Conservation (phyloP, 37 sponge, comb jelly and placozoan genomes). For the Halichondria panicea region DNA sequence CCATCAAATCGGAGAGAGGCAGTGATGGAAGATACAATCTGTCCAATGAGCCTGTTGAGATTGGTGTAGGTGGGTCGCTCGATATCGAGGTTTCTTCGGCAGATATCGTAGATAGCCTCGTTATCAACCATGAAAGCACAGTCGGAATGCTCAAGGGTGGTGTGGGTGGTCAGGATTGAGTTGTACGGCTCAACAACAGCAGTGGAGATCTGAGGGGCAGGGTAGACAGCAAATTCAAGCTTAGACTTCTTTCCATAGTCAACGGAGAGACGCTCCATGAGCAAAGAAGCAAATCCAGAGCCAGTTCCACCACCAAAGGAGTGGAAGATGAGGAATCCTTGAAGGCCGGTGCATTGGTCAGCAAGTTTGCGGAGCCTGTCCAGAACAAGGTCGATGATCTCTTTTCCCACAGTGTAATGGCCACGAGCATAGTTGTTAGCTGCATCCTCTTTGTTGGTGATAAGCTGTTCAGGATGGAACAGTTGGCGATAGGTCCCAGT, state of each 20-base stretch:
- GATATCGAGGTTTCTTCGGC: constrained; percentile 89
- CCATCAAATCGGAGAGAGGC: constrained; percentile 95
- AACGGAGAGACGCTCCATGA: constrained; percentile 89
- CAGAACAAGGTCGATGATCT: constrained; percentile 71
- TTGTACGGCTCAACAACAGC: constrained; percentile 96
- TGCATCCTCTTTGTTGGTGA: constrained; percentile 92
- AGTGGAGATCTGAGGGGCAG: constrained; percentile 88
- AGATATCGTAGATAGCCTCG: constrained; percentile 94
- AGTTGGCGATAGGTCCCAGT: constrained; percentile 89
- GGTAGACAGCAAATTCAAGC: constrained; percentile 93
- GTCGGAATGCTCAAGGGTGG: constrained; percentile 95
- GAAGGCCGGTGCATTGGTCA: constrained; percentile 84
- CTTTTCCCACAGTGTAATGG: constrained; percentile 92
- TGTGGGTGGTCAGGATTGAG: constrained; percentile 94
- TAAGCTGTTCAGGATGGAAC: constrained; percentile 94
- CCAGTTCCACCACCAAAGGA: constrained; percentile 96
- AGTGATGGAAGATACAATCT: constrained; percentile 90
- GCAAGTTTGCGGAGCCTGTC: constrained; percentile 87
- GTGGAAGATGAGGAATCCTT: constrained; percentile 88
- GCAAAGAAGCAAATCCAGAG: constrained; percentile 90
- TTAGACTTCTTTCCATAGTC: constrained; percentile 96
- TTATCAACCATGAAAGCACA: constrained; percentile 97
- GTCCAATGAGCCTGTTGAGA: constrained; percentile 88
- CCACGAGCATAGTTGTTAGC: constrained; percentile 98
- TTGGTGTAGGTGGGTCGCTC: constrained; percentile 95